Base-by-base conservation (phyloP, 2,113 vertebrate species). In the Marmota flaviventris region DNA sequence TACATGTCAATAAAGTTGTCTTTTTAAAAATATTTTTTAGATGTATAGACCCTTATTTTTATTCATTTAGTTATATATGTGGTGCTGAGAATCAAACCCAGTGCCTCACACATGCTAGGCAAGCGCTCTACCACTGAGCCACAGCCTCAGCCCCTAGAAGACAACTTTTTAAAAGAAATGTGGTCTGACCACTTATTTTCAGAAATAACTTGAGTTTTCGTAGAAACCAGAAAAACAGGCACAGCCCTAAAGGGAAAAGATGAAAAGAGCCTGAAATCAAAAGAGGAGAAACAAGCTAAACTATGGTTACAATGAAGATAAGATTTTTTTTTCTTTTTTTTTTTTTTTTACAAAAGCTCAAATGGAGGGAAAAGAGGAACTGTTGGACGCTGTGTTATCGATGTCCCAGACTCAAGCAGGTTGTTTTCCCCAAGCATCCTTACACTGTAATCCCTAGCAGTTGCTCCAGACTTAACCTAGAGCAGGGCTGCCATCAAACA, bases 371-470 rank as follows among this genome's bases (percentile, higher is more conserved):
- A 87, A 98, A 91, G 48, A 65, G 16, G 2, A 78, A 70, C 14
- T 27, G 67, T 0, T 56, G 4, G n/a, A 56, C 67, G 29, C 73
- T 96, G 84, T 76, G 94, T 88, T 92, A 97, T 89, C 91, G 97
- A 98, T 94, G 97, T 78, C 75, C 22, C 37, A 87, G 89, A 94
- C 76, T 96, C 94, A 94, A 95, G 95, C 70, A 97, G 92, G 97
- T 95, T 93, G 95, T 63, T 77, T 69, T 73, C 65, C 61, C 61
- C 79, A 83, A 0, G 1, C 91, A 85, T 92, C 97, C 96, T 93
- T 93, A 95, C 93, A 76, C 63, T 61, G 63, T 98, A 93, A 98
- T 97, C 88, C 96, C 96, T 1, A 94, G 90, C 76, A 97, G 92
- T 86, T 97, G 79, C 97, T 95, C 96, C 92, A 97, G 82, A 48